Percentiles rank a stretch among this genome's conserved stretches.
phyloP scores from a whole-genome alignment of 2,797 vertebrate genomes.

The Melopsittacus undulatus region DNA sequence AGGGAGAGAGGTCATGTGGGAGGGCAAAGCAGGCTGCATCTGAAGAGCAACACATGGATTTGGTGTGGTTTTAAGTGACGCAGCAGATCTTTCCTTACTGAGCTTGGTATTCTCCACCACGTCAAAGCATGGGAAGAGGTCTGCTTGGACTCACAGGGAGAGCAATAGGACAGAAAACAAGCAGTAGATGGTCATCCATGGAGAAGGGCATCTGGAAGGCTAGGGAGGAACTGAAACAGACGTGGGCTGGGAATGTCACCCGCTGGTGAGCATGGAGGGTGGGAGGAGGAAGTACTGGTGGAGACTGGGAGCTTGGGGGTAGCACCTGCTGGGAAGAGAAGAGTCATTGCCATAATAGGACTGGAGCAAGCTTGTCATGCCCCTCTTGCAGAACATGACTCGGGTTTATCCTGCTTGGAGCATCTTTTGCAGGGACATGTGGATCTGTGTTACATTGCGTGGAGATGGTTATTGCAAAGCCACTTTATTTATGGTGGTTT shows the following conservation, averaged over 20 bases:
- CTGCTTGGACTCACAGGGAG: not conserved
- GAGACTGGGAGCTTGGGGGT: not conserved
- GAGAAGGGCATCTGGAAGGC: not conserved
- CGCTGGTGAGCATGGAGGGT: too few relatives aligned
- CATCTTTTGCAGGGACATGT: slow-evolving; percentile 43
- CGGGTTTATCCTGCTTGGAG: slow-evolving; percentile 24
- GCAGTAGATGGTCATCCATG: accelerated
- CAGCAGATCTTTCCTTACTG: not conserved
- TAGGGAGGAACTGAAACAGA: not conserved
- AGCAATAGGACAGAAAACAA: not conserved
- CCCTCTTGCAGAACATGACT: not conserved
- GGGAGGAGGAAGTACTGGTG: not conserved
- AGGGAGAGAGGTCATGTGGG: not conserved
- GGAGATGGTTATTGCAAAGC: slow-evolving; percentile 67
- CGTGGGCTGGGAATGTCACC: accelerated
- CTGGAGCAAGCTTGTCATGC: not conserved
- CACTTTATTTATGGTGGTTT: slow-evolving; percentile 71
- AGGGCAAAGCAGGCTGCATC: not conserved
- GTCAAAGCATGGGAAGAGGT: not conserved
- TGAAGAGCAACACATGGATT: not conserved
- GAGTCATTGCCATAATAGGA: not conserved
- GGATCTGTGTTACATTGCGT: slow-evolving; percentile 32
- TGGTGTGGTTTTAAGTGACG: not conserved
- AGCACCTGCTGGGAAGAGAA: not conserved
- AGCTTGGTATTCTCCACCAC: not conserved